phyloP scores from a whole-genome alignment of 2,888 invertebrate genomes.

The Macropis europaea region DNA sequence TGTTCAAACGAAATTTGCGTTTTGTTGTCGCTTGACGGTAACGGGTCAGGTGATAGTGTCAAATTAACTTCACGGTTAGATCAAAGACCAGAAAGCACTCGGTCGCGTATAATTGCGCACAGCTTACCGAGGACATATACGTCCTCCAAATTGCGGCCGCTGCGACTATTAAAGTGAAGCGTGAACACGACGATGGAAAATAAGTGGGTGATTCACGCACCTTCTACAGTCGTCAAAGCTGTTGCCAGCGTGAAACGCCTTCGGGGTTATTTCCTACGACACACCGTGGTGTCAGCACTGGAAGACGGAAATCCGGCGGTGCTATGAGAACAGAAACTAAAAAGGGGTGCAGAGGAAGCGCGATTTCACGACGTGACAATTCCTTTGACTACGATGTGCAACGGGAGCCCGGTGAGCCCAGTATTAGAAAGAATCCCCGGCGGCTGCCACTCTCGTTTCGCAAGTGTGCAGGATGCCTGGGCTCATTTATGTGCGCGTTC shows the following conservation, averaged over 20 bases:
- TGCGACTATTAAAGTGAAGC: conserved; percentile 24
- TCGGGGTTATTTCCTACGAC: conserved; percentile 38
- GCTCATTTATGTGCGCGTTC: background rate
- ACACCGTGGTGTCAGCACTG: conserved; percentile 8
- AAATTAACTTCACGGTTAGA: conserved; percentile 23
- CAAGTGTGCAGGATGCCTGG: background rate
- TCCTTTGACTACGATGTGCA: conserved; percentile 25
- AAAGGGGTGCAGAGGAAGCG: conserved; percentile 33
- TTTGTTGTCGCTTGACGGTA: conserved; percentile 6
- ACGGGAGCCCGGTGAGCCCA: background rate
- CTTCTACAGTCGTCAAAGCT: conserved; percentile 43
- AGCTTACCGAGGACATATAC: conserved; percentile 7
- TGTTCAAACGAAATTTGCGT: no score
- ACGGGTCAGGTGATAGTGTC: conserved; percentile 11
- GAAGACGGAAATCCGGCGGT: conserved; percentile 41
- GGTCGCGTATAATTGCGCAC: conserved; percentile 21
- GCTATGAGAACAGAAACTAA: conserved; percentile 21
- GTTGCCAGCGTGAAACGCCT: conserved; percentile 13
- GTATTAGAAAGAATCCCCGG: conserved; percentile 15
- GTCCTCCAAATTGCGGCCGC: conserved; percentile 26
- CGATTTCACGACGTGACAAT: conserved; percentile 51
- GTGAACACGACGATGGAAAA: conserved; percentile 28
- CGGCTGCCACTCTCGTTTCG: conserved; percentile 24
- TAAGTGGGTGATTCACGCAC: conserved; percentile 38
- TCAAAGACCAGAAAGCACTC: conserved; percentile 29